Conservation (phyloP, 2,888 invertebrate genomes). For the Sarcophaga caerulescens region DNA sequence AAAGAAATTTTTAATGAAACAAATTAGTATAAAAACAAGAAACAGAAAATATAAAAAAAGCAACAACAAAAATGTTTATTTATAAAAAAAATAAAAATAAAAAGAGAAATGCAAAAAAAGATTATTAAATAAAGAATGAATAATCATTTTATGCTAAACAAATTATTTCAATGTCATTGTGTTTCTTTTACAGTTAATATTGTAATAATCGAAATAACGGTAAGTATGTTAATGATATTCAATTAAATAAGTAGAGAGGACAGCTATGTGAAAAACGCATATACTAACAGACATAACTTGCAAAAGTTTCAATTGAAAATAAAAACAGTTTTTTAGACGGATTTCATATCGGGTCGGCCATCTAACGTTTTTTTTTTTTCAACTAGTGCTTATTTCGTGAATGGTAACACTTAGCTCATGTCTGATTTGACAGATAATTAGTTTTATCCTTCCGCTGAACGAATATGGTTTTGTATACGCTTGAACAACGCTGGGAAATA, state of each 20-base stretch:
- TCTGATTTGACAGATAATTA: too few relatives aligned
- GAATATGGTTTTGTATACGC: too few relatives aligned
- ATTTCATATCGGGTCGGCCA: too few relatives aligned
- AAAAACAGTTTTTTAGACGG: too few relatives aligned
- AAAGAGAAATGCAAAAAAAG: slow-evolving; percentile 22
- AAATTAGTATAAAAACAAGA: slow-evolving; percentile 53
- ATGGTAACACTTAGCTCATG: too few relatives aligned
- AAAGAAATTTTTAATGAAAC: slow-evolving; percentile 31
- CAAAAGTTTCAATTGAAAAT: too few relatives aligned
- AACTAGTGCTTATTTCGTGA: too few relatives aligned
- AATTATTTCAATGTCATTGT: slow-evolving; percentile 38
- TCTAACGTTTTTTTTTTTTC: too few relatives aligned
- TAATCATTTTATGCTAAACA: slow-evolving; percentile 69
- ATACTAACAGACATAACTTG: too few relatives aligned
- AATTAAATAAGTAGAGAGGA: not conserved
- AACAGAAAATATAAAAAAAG: slow-evolving; percentile 13
- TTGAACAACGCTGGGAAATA: too few relatives aligned
- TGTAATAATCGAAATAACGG: not conserved
- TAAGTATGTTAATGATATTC: slow-evolving; percentile 7
- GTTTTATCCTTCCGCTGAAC: too few relatives aligned
- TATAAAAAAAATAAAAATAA: slow-evolving; percentile 54
- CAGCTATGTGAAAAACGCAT: too few relatives aligned
- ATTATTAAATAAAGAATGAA: slow-evolving; percentile 65
- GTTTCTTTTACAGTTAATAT: slow-evolving; percentile 11
- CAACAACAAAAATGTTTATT: slow-evolving; percentile 61